Conservation (phyloP, 2,888 invertebrate species). For the Leptinotarsa rubiginosa region DNA sequence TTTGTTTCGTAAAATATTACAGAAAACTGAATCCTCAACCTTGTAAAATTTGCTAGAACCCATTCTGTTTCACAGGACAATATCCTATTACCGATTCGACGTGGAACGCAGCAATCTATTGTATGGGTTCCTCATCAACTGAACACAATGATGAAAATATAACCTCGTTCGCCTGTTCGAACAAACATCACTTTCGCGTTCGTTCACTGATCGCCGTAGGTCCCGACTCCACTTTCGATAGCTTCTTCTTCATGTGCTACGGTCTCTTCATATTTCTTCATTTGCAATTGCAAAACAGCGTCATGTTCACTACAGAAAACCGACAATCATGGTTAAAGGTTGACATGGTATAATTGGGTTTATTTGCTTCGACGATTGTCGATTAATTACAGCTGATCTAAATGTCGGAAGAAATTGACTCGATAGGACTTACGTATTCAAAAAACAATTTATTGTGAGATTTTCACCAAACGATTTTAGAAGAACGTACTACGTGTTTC, state of each 20-base stretch:
- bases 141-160: conserved; percentile 42
- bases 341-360: neutral
- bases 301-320: conserved; percentile 22
- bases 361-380: neutral
- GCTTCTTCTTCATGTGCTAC: conserved; percentile 51
- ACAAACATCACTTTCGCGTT: conserved; percentile 54
- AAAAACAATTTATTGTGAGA: too few species aligned
- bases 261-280: conserved; percentile 36
- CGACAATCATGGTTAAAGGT: conserved; percentile 20
- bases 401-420: neutral
- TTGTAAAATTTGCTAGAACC: too few species aligned
- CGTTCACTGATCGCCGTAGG: conserved; percentile 55
- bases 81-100: conserved; percentile 4
- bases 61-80: neutral
- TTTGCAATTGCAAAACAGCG: conserved; percentile 13
- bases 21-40: too few species aligned
- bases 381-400: neutral
- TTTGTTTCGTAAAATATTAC: too few species aligned
- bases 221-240: conserved; percentile 56
- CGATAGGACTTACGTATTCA: too few species aligned
- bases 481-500: too few species aligned
- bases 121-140: conserved; percentile 33
- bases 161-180: conserved; percentile 34
- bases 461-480: too few species aligned
- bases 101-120: too few species aligned